Percentiles rank a stretch among this genome's conserved stretches.
Conservation (phyloP, 2,888 invertebrate genomes). For the Diaperis boleti region DNA sequence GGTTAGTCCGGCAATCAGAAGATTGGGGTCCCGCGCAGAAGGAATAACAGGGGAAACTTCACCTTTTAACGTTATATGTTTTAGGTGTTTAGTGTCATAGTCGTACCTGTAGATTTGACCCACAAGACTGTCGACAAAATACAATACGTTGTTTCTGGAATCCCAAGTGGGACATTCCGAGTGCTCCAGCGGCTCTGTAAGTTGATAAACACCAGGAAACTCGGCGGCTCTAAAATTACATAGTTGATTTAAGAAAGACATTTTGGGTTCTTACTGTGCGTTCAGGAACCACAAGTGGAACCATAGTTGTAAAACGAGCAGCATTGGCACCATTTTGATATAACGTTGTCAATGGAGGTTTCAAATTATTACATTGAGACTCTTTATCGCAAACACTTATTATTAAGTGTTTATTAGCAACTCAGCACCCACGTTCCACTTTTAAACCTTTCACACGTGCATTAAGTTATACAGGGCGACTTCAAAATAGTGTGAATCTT, state of each 20-base stretch:
- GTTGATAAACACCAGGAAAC: constrained; percentile 44
- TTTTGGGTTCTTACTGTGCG: neutral
- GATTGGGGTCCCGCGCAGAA: constrained; percentile 50
- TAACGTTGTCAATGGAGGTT: too few relatives aligned
- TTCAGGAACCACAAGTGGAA: too few relatives aligned
- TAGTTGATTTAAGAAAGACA: neutral
- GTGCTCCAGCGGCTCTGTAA: constrained; percentile 54
- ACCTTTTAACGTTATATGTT: constrained; percentile 49
- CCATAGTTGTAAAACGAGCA: too few relatives aligned
- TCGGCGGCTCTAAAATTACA: neutral
- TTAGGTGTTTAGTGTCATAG: constrained; percentile 47
- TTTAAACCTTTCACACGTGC: too few relatives aligned
- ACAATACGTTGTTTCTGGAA: constrained; percentile 51
- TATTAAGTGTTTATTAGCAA: too few relatives aligned
- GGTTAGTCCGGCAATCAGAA: constrained; percentile 55
- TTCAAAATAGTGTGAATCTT: too few relatives aligned
- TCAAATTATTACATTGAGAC: too few relatives aligned
- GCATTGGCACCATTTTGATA: too few relatives aligned
- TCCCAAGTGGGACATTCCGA: constrained; percentile 58
- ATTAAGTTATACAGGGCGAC: too few relatives aligned
- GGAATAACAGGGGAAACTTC: constrained; percentile 52
- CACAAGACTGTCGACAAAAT: constrained; percentile 56
- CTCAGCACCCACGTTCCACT: too few relatives aligned
- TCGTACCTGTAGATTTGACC: constrained; percentile 55
- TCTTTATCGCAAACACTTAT: too few relatives aligned